Base-by-base conservation (phyloP, 2,797 vertebrate genomes). In the Phoeniculus purpureus region DNA sequence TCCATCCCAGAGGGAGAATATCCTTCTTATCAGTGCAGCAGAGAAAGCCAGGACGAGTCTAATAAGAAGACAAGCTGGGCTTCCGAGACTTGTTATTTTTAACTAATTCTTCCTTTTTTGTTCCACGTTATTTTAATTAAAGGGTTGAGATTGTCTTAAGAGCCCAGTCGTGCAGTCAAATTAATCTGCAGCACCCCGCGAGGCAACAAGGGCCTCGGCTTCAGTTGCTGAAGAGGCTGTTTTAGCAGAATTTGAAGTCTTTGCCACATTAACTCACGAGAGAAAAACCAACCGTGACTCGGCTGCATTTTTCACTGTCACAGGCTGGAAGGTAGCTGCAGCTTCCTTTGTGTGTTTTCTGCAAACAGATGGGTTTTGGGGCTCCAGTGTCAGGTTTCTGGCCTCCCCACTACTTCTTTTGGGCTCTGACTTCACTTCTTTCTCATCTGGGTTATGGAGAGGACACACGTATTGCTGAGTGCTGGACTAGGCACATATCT, bases 21-120 rank as follows among this genome's bases (percentile, higher is more conserved):
- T 73, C 51, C 83, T 65, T 48, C 92, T 94, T 95, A 94, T 88
- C 94, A 77, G 67, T 90, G 37, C 54, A 77, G 67, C 34, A 59
- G 66, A 91, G 81, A 91, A 91, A 93, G 90, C 1, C 0, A 92
- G 72, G 75, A 85, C 81, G 90, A 91, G 61, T 14, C 72, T 87
- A 81, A 91, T 68, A 65, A 67, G 89, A 65, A 77, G 78, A 76
- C 67, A 77, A 55, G 54, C 47, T 47, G 43, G 19, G 56, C 81
- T 95, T 92, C 58, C 0, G 22, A 93, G 90, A 81, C 45, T 52
- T 92, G 73, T 90, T 93, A 86, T 90, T 92, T 94, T 94, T 75
- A 92, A 90, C 75, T 94, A 94, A 84, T 93, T 88, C 68, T 59
- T 43, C 58, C 71, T 3, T 54, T 86, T 92, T 86, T 75, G 54